Base-by-base conservation (phyloP, 2,888 invertebrate species). In the Apoderus coryli region DNA sequence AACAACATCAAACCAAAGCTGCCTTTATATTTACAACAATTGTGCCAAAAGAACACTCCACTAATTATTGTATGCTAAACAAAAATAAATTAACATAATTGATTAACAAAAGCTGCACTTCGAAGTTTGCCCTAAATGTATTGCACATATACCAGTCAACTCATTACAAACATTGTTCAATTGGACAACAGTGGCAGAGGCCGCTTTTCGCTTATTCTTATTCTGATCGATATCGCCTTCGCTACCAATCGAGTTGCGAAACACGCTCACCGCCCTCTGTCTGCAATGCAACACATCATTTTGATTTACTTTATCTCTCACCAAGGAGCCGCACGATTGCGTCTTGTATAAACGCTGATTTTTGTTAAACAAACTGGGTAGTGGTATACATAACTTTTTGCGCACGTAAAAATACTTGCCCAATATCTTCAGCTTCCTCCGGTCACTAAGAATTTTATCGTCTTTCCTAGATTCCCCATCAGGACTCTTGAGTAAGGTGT, bases 391-490 rank as follows among this genome's bases (percentile, higher is more conserved):
- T n/a, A 72, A 52, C 51, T 70, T 70, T 47, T 67, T 69, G 45
- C 72, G 71, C 31, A 76, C 69, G 36, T 75, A 74, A 50, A 76
- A 72, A 46, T 75, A 76, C 35, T 72, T 69, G 25, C 72, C 72
- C 24, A 76, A 58, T 42, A 76, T 57, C 11, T 66, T 63, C 53
- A 68, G 67, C 50, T 68, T 72, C 54, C 59, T 65, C 46, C 59
- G 59, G 25, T 49, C 42, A 27, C 48, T 40, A 34, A 54, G 42
- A 31, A 52, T 28, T 36, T 50, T 37, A 3, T 25, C 7, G 3
- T 32, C 29, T 14, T 33, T 16, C 5, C 24, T 23, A 3, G 27
- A 38, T 25, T 24, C 27, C 15, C 22, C 36, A 10, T 41, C 42
- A 16, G 37, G 22, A 29, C 27, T 32, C 25, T 46, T 53, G 29